Base-by-base conservation (phyloP, 2,113 vertebrate species). In the Nanger granti region DNA sequence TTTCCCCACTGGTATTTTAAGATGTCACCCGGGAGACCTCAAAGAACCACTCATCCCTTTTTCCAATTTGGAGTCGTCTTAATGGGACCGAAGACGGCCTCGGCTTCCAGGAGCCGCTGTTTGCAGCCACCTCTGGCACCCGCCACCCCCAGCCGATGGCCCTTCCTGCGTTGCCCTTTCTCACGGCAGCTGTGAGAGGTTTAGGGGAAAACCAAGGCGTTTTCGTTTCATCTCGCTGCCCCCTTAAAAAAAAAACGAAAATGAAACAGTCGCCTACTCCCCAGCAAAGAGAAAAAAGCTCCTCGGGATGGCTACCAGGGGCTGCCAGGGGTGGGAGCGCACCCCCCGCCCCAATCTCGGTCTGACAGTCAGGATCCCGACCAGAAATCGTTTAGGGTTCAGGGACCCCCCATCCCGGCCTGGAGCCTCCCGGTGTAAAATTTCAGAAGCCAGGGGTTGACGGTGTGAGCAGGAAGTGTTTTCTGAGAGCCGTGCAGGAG, bases 171-270 rank as follows among this genome's bases (percentile, higher is more conserved):
- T 86, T 52, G 95, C 94, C 97, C 96, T 97, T 97, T 98, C 97
- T 96, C 97, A 83, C 84, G 80, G 96, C 97, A 97, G 98, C 97
- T 98, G 97, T 49, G 93, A 96, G 97, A 97, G 96, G 94, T 96
- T 98, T 98, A 98, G 98, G 98, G 98, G 98, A 98, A 98, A 98
- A 98, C 98, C 98, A 79, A 97, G 95, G 60, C 96, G 94, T 98
- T 98, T 98, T 98, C 98, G 97, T 98, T 98, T 98, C 96, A 96
- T 97, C 97, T 98, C 96, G 93, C 97, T 97, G 98, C 96, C 97
- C 97, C 94, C 97, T 88, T 97, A 80, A 93, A 96, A 97, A 97
- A 41, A 55, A 89, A 97, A 97, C 97, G 97, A 98, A 98, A 98
- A 97, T 79, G 97, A 98, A 98, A 98, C 96, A 96, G 79, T 94